Evolutionary conservation across 2,113 vertebrate genomes (phyloP), one percentile per base, ranked within the genome.

Genomic region (Vireo altiloquus): DNA sequence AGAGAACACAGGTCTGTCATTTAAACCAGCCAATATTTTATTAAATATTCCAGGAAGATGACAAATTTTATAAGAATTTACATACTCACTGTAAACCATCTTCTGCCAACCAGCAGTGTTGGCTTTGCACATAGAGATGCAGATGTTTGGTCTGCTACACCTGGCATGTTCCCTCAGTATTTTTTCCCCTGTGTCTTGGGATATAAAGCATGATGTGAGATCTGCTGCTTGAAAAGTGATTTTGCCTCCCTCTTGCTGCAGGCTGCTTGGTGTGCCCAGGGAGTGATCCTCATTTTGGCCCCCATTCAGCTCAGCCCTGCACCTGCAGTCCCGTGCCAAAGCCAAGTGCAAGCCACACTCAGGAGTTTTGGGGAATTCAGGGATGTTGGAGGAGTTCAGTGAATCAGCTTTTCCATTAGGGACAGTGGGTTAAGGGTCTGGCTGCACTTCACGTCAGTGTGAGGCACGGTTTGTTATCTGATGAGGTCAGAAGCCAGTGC

Each of bases 281-380:
- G 31, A 16, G 33, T 24, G 59, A 18, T n/a, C 7, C 21, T 16
- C 1, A 0, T 14, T 79, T 39, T 16, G 27, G 47, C 17, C 46
- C 11, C 50, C 0, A 1, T 10, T 71, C 74, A 56, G 35, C 0
- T 0, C 65, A 54, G 30, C 4, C 1, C 24, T 25, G 12, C 4
- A 4, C 22, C 63, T n/a, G 39, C 28, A 1, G 25, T 19, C 42
- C 52, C 7, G 56, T 47, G 39, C 50, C 54, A 42, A 22, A 9
- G 52, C 47, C 23, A 57, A 76, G 69, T 13, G 20, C 54, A 84
- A 60, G 49, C 23, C 35, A 28, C 1, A 0, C 46, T 71, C 33
- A 33, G 66, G 61, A 18, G 27, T 30, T 71, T 22, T 2, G 13
- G 69, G 35, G 37, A 53, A 49, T 82, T 66, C 22, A 37, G 44